These are phyloP conservation scores for Pachyseris speciosa DNA, from an alignment of 64 coral and sea anemone species.

Conservation along the genomic window DNA sequence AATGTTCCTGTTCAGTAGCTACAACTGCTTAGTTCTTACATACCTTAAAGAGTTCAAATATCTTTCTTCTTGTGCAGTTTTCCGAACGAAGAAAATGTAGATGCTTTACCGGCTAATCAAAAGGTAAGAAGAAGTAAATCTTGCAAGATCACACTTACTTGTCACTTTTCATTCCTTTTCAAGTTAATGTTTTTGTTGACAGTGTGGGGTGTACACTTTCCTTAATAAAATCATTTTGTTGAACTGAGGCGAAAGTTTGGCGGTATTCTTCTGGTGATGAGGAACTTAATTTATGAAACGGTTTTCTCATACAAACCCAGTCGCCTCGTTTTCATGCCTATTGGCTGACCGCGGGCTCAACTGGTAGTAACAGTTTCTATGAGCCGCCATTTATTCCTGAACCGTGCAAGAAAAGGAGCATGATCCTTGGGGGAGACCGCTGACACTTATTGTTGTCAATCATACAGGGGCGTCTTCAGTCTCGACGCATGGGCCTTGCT, in stretches of 20 bases:
- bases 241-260: too few relatives aligned
- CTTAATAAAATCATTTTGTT: too few relatives aligned
- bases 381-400: not conserved
- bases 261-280: too few relatives aligned
- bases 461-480: not conserved
- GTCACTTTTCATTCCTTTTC: not conserved
- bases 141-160: not conserved
- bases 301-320: too few relatives aligned
- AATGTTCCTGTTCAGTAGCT: too few relatives aligned
- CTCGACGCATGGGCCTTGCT: constrained; percentile 7
- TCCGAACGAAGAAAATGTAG: not conserved
- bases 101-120: not conserved
- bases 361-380: not conserved
- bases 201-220: too few relatives aligned
- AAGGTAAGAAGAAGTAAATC: not conserved
- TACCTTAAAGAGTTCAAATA: not conserved
- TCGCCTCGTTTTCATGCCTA: too few relatives aligned
- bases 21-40: too few relatives aligned
- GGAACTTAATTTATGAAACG: too few relatives aligned
- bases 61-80: not conserved
- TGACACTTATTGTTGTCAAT: not conserved
- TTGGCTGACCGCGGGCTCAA: too few relatives aligned
- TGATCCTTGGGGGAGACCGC: too few relatives aligned
- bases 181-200: not conserved
- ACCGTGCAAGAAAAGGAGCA: too few relatives aligned